Evolutionary conservation across 2,888 invertebrate genomes (phyloP).

Genomic region (Selenia dentaria): DNA sequence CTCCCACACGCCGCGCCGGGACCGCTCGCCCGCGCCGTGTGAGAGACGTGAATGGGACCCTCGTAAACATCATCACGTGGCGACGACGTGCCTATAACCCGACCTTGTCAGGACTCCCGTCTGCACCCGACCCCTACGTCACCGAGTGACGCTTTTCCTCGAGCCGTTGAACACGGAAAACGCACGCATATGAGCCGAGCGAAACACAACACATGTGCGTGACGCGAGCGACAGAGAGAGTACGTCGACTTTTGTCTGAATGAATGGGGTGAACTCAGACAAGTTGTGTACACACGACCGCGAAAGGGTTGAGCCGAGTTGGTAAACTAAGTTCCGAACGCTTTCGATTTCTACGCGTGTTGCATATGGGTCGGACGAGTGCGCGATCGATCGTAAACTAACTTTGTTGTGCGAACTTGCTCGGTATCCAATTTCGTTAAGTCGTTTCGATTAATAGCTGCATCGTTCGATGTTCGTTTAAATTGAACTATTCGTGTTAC

Average conservation of each 20-base stretch:
- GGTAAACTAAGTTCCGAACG: constrained; percentile 61
- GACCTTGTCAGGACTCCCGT: constrained; percentile 38
- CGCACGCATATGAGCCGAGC: constrained; percentile 65
- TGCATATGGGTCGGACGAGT: constrained; percentile 69
- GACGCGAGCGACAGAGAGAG: constrained; percentile 62
- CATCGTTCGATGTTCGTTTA: constrained; percentile 19
- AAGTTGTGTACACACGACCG: constrained; percentile 70
- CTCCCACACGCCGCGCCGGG: constrained; percentile 65
- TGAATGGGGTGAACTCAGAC: constrained; percentile 75
- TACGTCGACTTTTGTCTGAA: constrained; percentile 64
- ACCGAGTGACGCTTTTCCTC: constrained; percentile 33
- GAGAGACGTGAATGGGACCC: constrained; percentile 61
- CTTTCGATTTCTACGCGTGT: constrained; percentile 78
- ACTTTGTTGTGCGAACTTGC: constrained; percentile 45
- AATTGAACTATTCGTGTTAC: constrained; percentile 16
- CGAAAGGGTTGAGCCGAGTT: constrained; percentile 74
- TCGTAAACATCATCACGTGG: constrained; percentile 63
- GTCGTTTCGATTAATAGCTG: constrained; percentile 44
- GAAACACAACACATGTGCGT: constrained; percentile 70
- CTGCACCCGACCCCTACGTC: constrained; percentile 32
- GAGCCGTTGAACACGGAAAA: constrained; percentile 49
- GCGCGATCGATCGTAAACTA: constrained; percentile 67
- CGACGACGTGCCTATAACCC: constrained; percentile 52
- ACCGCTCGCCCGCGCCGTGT: constrained; percentile 38
- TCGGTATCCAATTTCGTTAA: constrained; percentile 46